A percentile compares a stretch with the other conserved stretches of the same genome.
phyloP scores from a whole-genome alignment of 1,140 invertebrate species.

The Macrosteles quadrilineatus region DNA sequence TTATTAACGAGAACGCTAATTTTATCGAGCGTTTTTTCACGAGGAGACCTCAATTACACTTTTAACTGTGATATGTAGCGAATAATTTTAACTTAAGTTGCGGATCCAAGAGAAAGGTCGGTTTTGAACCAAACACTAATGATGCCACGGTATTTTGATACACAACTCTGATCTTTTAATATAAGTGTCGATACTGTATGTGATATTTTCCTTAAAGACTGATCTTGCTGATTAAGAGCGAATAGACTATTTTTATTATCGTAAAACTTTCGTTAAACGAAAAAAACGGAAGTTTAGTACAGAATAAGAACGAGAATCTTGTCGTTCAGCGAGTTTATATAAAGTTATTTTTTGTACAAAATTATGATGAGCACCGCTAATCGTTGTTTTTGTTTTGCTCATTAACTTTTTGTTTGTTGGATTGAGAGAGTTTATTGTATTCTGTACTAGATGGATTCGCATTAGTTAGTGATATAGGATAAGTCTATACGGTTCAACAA shows the following conservation, averaged over 20 bases:
- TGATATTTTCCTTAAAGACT: constrained; percentile 44
- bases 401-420: constrained; percentile 30
- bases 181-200: constrained; percentile 31
- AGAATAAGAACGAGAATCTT: background rate
- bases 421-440: constrained; percentile 19
- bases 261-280: constrained; percentile 30
- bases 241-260: constrained; percentile 30
- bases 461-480: constrained; percentile 30
- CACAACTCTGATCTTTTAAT: constrained; percentile 30
- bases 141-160: constrained; percentile 40
- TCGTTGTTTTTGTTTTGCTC: constrained; percentile 31
- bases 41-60: constrained; percentile 40
- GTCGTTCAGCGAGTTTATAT: constrained; percentile 26
- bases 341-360: constrained; percentile 33
- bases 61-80: constrained; percentile 42
- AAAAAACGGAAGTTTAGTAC: constrained; percentile 10
- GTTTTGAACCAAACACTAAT: constrained; percentile 38
- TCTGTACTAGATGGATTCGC: constrained; percentile 28
- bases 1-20: constrained; percentile 29
- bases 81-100: constrained; percentile 43
- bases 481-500: constrained; percentile 27
- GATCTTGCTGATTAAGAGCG: constrained; percentile 32
- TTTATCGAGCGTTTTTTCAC: constrained; percentile 15
- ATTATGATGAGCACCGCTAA: constrained; percentile 23
- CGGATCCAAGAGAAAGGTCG: constrained; percentile 43